Evolutionary conservation across 2,113 vertebrate genomes (phyloP).

Genomic region (Ictalurus punctatus): DNA sequence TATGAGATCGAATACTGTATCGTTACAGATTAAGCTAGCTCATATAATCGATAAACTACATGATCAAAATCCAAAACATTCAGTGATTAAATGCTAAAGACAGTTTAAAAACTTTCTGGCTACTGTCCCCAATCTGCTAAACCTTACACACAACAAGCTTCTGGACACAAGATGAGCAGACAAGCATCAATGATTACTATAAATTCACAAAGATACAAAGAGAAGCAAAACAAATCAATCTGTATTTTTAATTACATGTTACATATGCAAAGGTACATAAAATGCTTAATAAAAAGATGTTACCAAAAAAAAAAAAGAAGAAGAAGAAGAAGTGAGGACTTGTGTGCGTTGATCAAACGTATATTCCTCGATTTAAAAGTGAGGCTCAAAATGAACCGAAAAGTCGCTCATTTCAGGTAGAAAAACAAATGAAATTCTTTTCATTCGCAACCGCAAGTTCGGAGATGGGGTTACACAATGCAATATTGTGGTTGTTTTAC

Average conservation of each 20-base stretch:
- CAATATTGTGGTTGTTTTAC: not conserved
- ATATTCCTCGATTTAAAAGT: slow-evolving; percentile 11
- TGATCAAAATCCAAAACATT: not conserved
- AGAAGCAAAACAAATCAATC: slow-evolving; percentile 17
- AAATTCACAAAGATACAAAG: not conserved
- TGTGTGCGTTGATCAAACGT: slow-evolving; percentile 34
- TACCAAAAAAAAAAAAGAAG: slow-evolving; percentile 1
- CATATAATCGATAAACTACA: not conserved
- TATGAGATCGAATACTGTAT: not conserved
- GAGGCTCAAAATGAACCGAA: slow-evolving; percentile 16
- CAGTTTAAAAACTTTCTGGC: not conserved
- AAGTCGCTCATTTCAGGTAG: slow-evolving; percentile 13
- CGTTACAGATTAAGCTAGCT: not conserved
- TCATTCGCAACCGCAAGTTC: not conserved
- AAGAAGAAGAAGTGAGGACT: slow-evolving; percentile 26
- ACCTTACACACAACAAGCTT: not conserved
- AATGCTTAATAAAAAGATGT: slow-evolving; percentile 55
- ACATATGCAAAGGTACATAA: slow-evolving; percentile 50
- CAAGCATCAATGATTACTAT: not conserved
- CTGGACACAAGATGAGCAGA: not conserved
- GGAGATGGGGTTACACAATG: not conserved
- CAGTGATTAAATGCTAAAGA: slow-evolving; percentile 9
- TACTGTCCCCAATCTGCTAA: not conserved
- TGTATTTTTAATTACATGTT: slow-evolving; percentile 26
- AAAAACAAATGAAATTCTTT: not conserved